Evolutionary conservation across 1,140 invertebrate species (phyloP).

Genomic region (Drosophila pseudoananassae): DNA sequence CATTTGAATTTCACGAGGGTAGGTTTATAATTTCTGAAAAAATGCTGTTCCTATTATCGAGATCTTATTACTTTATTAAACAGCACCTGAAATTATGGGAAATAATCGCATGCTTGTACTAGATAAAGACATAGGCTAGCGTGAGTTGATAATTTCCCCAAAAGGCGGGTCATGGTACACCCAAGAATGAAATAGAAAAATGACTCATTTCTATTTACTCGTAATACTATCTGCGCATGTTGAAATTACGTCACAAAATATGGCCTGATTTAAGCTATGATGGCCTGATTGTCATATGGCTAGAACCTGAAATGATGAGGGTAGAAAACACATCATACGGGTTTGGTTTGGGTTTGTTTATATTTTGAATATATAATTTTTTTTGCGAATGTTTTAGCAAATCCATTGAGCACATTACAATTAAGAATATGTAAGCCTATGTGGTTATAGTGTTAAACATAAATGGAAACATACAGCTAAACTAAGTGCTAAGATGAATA

Average conservation of each 20-base stretch:
- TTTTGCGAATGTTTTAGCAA: constrained; percentile 47
- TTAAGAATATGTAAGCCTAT: constrained; percentile 58
- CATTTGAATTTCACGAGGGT: too few relatives aligned
- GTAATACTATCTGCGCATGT: background rate
- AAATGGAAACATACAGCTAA: constrained; percentile 75
- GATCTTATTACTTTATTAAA: too few relatives aligned
- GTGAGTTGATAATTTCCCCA: too few relatives aligned
- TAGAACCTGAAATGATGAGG: background rate
- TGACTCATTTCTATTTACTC: constrained; percentile 16
- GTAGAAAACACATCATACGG: too few relatives aligned
- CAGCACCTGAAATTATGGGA: too few relatives aligned
- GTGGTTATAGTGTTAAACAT: constrained; percentile 68
- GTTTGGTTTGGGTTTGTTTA: constrained; percentile 45
- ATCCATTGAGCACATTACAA: constrained; percentile 71
- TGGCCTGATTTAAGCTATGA: constrained; percentile 22
- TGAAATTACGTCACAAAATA: constrained; percentile 11
- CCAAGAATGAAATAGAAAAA: background rate
- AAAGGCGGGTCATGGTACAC: background rate
- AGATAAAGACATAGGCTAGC: too few relatives aligned
- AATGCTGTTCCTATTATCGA: too few relatives aligned
- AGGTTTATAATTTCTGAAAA: too few relatives aligned
- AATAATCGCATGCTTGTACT: too few relatives aligned
- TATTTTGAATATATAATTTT: constrained; percentile 57
- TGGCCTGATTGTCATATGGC: background rate
- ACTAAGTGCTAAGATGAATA: constrained; percentile 45